phyloP scores from a whole-genome alignment of 1,140 invertebrate species.

The Physella acuta region DNA sequence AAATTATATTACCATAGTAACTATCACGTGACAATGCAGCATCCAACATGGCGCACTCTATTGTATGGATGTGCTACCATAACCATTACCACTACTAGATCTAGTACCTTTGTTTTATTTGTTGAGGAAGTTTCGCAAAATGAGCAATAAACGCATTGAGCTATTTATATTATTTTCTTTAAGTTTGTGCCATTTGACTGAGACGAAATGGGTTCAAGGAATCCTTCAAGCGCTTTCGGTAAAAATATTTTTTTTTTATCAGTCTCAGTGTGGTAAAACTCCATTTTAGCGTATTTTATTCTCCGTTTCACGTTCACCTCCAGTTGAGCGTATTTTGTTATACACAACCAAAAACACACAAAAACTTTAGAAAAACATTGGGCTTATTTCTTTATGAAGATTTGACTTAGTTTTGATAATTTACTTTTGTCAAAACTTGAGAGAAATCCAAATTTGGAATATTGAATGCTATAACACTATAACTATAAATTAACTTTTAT shows the following conservation, averaged over 20 bases:
- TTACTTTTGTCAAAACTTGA: too few species aligned
- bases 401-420: neutral
- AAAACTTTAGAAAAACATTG: neutral
- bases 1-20: neutral
- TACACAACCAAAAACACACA: too few species aligned
- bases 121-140: neutral
- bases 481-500: too few species aligned
- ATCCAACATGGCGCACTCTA: neutral
- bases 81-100: too few species aligned
- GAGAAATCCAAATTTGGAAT: too few species aligned
- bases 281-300: neutral
- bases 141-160: neutral
- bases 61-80: too few species aligned
- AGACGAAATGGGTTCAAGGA: neutral
- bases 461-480: too few species aligned
- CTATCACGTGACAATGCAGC: slow-evolving; percentile 4
- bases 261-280: neutral
- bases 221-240: neutral
- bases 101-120: too few species aligned
- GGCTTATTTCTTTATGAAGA: neutral
- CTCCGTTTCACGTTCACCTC: too few species aligned
- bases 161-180: neutral
- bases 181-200: neutral
- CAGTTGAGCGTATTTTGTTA: too few species aligned
- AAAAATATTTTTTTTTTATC: neutral